Percentiles rank a stretch among this genome's conserved stretches.
Evolutionary conservation across 2,888 invertebrate genomes (phyloP).

Genomic region (Hyppa rectilinea): DNA sequence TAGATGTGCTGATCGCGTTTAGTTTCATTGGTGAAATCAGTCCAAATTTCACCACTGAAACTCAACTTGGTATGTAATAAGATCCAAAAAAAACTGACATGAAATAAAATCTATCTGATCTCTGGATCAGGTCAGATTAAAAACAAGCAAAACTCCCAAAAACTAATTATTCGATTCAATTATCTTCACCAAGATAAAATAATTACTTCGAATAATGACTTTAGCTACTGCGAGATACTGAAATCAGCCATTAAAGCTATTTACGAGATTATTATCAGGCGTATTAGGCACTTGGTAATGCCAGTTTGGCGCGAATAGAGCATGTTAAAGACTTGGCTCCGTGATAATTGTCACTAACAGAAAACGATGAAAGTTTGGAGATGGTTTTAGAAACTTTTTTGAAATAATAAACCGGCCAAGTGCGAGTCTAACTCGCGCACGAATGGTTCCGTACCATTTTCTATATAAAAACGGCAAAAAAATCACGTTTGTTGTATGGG

Average conservation of each 20-base stretch:
- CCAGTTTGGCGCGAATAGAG: conserved; percentile 29
- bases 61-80: too few species aligned
- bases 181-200: conserved; percentile 52
- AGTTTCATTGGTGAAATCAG: too few species aligned
- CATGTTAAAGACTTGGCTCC: conserved; percentile 41
- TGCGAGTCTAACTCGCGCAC: too few species aligned
- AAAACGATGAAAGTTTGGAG: conserved; percentile 36
- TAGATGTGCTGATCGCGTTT: too few species aligned
- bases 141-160: conserved; percentile 19
- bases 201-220: conserved; percentile 51
- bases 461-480: too few species aligned
- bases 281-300: conserved; percentile 59
- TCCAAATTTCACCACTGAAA: too few species aligned
- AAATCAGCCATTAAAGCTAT: conserved; percentile 57
- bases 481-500: too few species aligned
- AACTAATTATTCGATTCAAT: conserved; percentile 49
- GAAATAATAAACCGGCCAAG: too few species aligned
- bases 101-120: too few species aligned
- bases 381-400: conserved; percentile 1
- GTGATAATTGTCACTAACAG: conserved; percentile 38
- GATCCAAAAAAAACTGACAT: too few species aligned
- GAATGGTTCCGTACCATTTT: too few species aligned
- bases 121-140: neutral
- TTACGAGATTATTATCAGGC: conserved; percentile 58
- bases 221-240: conserved; percentile 38